Percentiles rank a stretch among this genome's conserved stretches.
Conservation (phyloP, 1,140 invertebrate genomes). For the Ceratosolen solmsi region DNA sequence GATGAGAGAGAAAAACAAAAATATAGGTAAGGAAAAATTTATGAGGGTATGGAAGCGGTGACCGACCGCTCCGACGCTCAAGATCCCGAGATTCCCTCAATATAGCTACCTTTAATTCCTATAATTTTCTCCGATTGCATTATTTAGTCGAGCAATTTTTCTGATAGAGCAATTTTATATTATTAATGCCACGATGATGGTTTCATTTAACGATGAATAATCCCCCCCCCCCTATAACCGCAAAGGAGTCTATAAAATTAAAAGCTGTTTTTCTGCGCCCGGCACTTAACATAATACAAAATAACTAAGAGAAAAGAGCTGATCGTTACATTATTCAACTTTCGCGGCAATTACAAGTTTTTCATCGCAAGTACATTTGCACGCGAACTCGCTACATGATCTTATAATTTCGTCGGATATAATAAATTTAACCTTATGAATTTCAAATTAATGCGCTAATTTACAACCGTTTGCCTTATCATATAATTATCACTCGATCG, state of each 20-base stretch:
- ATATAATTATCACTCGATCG: neutral
- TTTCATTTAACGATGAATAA: conserved; percentile 14
- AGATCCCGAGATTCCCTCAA: neutral
- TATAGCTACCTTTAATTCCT: conserved; percentile 25
- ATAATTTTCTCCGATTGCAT: conserved; percentile 42
- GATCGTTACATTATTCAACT: neutral
- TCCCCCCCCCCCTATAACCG: no score
- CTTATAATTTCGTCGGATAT: neutral
- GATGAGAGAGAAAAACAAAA: conserved; percentile 49
- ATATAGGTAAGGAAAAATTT: conserved; percentile 58
- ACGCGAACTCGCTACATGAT: neutral
- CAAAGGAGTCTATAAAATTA: no score
- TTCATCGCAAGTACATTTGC: no score
- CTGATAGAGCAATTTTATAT: conserved; percentile 43
- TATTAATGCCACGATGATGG: conserved; percentile 12
- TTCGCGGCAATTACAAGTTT: no score
- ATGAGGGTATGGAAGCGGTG: conserved; percentile 52
- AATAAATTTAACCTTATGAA: neutral
- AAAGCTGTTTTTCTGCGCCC: no score
- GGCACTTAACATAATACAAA: neutral
- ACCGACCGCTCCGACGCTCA: conserved; percentile 24
- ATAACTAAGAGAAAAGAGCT: conserved; percentile 23
- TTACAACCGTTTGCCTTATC: neutral
- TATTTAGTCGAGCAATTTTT: conserved; percentile 29
- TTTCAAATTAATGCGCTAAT: neutral